Evolutionary conservation across 2,113 vertebrate species (phyloP).

Genomic region (Sula dactylatra): DNA sequence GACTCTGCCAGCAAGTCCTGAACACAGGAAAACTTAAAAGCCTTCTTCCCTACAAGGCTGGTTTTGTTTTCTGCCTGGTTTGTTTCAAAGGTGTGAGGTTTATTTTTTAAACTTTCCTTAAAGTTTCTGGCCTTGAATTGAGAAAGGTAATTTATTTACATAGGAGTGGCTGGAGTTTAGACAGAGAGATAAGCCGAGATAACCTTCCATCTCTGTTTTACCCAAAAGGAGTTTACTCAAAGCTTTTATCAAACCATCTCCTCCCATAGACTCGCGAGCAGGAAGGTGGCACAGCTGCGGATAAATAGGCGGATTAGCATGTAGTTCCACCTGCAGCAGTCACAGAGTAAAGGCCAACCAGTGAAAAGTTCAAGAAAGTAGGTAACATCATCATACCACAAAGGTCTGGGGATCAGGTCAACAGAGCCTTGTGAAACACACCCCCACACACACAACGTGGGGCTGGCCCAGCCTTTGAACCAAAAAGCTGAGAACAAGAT

Average conservation of each 20-base stretch:
- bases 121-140: neutral
- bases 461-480: neutral
- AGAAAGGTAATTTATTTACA: constrained; percentile 18
- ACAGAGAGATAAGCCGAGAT: neutral
- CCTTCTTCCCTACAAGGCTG: neutral
- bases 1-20: neutral
- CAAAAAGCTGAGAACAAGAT: neutral
- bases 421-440: neutral
- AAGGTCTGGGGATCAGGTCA: neutral
- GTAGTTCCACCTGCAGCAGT: neutral
- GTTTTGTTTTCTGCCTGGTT: neutral
- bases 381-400: neutral
- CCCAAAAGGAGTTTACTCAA: neutral
- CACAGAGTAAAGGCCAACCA: neutral
- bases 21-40: neutral
- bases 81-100: neutral
- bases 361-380: neutral
- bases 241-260: neutral
- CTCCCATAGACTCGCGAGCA: neutral
- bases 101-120: neutral
- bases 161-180: neutral
- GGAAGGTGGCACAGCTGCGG: neutral
- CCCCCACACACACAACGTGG: fast-evolving
- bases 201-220: neutral
- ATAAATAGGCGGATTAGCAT: neutral